Conservation (phyloP, 2,113 vertebrate genomes). For the Notiomystis cincta region DNA sequence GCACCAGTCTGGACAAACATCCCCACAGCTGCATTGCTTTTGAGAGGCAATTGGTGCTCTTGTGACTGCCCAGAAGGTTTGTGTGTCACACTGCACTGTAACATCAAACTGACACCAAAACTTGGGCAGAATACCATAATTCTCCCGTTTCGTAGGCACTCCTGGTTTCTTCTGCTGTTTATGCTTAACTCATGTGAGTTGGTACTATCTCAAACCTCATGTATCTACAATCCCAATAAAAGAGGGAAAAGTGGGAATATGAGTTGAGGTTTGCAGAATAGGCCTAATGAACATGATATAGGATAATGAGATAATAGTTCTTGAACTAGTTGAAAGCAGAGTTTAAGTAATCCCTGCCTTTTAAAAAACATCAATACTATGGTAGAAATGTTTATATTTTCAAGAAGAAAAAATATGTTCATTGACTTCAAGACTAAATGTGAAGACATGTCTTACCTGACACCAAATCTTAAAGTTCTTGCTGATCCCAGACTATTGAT, state of each 20-base stretch:
- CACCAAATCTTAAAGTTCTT: background rate
- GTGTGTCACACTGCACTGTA: background rate
- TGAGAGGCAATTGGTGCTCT: background rate
- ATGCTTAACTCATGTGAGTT: background rate
- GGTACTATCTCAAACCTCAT: background rate
- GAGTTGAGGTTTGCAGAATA: background rate
- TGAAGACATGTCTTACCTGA: background rate
- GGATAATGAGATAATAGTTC: background rate
- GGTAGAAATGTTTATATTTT: background rate
- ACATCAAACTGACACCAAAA: background rate
- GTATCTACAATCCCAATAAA: background rate
- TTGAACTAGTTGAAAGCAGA: background rate
- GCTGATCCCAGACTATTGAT: background rate
- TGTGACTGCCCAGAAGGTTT: rapidly evolving
- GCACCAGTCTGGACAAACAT: background rate
- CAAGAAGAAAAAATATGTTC: background rate
- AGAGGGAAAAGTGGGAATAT: background rate
- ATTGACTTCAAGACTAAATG: background rate
- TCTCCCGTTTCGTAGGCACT: background rate
- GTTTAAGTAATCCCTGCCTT: background rate
- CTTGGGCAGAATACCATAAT: background rate
- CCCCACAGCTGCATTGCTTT: background rate
- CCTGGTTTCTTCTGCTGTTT: background rate
- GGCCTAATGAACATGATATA: background rate
- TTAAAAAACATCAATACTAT: background rate